Evolutionary conservation across 2,888 invertebrate species (phyloP).

Genomic region (Trissolcus brochymenae): DNA sequence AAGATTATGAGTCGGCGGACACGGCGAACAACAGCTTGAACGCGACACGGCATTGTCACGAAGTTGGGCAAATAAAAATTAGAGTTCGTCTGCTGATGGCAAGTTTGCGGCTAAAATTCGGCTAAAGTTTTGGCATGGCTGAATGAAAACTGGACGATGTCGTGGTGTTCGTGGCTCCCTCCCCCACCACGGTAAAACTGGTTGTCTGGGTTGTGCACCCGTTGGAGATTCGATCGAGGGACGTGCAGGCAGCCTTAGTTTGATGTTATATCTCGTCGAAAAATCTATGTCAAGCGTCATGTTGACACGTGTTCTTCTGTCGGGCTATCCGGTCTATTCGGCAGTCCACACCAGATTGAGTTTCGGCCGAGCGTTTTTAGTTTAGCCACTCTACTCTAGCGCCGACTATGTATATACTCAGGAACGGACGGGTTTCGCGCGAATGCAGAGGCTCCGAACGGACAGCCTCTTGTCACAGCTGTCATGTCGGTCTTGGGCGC

Average conservation of each 20-base stretch:
- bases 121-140: not conserved
- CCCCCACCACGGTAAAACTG: slow-evolving; percentile 59
- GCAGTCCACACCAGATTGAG: slow-evolving; percentile 65
- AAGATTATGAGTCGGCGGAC: not conserved
- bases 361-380: slow-evolving; percentile 66
- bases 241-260: slow-evolving; percentile 56
- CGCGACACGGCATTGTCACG: no score
- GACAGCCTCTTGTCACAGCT: slow-evolving; percentile 67
- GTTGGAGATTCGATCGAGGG: slow-evolving; percentile 63
- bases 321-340: slow-evolving; percentile 60
- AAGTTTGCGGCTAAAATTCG: slow-evolving; percentile 30
- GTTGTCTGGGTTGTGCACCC: slow-evolving; percentile 57
- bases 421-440: slow-evolving; percentile 49
- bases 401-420: slow-evolving; percentile 9
- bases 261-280: slow-evolving; percentile 66
- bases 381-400: slow-evolving; percentile 32
- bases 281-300: slow-evolving; percentile 74
- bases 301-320: slow-evolving; percentile 71
- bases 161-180: slow-evolving; percentile 10
- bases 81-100: slow-evolving; percentile 6
- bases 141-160: slow-evolving; percentile 37
- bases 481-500: slow-evolving; percentile 66
- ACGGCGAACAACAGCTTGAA: no score
- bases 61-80: slow-evolving; percentile 39
- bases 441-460: slow-evolving; percentile 61